Conservation (phyloP, 2,888 invertebrate genomes). For the Desoria tigrina region DNA sequence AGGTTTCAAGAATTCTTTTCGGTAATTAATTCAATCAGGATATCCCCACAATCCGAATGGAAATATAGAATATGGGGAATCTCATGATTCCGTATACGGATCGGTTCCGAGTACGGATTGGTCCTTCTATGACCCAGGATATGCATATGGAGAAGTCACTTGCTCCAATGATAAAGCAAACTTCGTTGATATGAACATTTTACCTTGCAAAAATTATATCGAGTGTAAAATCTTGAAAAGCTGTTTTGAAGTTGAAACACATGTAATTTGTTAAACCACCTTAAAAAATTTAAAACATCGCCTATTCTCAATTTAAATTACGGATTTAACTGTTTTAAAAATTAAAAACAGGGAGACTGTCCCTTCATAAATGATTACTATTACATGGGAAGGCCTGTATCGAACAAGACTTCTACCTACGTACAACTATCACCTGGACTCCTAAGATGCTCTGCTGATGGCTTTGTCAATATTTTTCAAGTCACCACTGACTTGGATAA, state of each 20-base stretch:
- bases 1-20: no score
- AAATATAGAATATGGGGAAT: slow-evolving; percentile 6
- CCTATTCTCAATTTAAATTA: no score
- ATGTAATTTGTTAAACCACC: no score
- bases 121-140: neutral
- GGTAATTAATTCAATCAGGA: no score
- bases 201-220: neutral
- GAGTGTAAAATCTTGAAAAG: neutral
- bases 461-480: neutral
- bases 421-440: neutral
- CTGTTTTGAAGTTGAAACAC: neutral
- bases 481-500: slow-evolving; percentile 12
- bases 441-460: slow-evolving; percentile 2
- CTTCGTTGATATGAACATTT: neutral
- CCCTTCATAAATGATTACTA: no score
- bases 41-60: neutral
- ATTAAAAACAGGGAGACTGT: no score
- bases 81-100: neutral
- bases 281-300: no score
- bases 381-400: no score
- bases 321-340: no score
- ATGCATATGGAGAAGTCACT: slow-evolving; percentile 9
- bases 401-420: no score
- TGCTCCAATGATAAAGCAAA: slow-evolving; percentile 3
- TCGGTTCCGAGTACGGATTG: neutral